Evolutionary conservation across 2,797 vertebrate genomes (phyloP).

Genomic region (Mycteria americana): DNA sequence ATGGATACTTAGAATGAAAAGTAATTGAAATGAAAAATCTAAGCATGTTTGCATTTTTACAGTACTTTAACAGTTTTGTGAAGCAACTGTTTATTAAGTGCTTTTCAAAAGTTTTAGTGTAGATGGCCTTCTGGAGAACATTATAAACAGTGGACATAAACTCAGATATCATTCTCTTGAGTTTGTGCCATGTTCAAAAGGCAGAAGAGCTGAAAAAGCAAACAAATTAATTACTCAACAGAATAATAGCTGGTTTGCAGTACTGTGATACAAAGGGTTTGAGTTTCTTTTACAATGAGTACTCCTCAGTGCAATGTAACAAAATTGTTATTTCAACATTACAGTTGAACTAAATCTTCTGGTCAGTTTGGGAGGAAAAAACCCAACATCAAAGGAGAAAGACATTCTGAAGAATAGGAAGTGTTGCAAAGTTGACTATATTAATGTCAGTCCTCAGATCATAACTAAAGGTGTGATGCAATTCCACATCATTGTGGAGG

Average conservation of each 20-base stretch:
- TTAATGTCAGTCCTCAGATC: neutral
- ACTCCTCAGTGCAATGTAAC: neutral
- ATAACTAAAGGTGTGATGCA: neutral
- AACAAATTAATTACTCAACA: neutral
- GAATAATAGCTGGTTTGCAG: neutral
- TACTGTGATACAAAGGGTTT: neutral
- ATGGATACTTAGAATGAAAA: neutral
- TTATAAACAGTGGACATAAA: neutral
- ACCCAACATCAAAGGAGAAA: neutral
- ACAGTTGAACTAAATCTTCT: neutral
- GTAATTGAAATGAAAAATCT: neutral
- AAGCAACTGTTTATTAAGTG: neutral
- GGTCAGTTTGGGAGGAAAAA: neutral
- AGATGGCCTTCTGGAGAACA: neutral
- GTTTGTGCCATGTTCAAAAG: neutral
- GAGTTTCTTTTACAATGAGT: neutral
- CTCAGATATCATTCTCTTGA: neutral
- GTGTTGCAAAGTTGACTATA: neutral
- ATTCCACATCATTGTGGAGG: neutral
- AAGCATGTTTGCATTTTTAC: neutral
- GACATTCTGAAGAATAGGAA: neutral
- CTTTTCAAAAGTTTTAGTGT: neutral
- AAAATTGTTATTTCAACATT: neutral
- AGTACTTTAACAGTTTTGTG: neutral
- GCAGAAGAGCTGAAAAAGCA: neutral